A percentile compares a stretch with the other conserved stretches of the same genome.
phyloP scores from a whole-genome alignment of 2,888 invertebrate species.

The Spodoptera littoralis region DNA sequence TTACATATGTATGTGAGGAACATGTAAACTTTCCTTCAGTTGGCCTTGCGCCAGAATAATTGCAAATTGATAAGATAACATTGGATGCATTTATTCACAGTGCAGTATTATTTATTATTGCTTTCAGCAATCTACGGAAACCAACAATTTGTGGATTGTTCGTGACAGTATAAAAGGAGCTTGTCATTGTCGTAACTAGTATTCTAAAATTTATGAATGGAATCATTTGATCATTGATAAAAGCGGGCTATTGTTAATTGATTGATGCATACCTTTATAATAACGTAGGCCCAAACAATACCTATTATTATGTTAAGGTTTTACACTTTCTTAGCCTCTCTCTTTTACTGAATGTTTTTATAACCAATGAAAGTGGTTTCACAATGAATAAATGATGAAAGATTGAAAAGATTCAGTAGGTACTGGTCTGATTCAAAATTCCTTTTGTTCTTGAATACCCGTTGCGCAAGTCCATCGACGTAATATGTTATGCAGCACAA shows the following conservation, averaged over 20 bases:
- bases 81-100: constrained; percentile 26
- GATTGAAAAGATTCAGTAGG: too few species aligned
- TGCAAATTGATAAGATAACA: constrained; percentile 43
- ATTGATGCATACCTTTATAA: constrained; percentile 14
- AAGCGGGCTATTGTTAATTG: constrained; percentile 26
- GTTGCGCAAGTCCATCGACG: constrained; percentile 15
- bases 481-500: constrained; percentile 44
- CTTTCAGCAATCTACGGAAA: too few species aligned
- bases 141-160: constrained; percentile 4
- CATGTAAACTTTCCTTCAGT: constrained; percentile 51
- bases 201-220: constrained; percentile 30
- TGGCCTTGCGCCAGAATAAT: constrained; percentile 51
- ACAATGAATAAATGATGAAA: constrained; percentile 15
- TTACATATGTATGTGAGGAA: constrained; percentile 43
- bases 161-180: constrained; percentile 8
- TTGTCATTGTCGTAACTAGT: constrained; percentile 2
- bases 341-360: constrained; percentile 11
- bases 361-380: constrained; percentile 20
- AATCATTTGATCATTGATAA: constrained; percentile 25
- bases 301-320: constrained; percentile 21
- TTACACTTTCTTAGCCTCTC: constrained; percentile 15
- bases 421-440: too few species aligned
- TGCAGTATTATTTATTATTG: constrained; percentile 1
- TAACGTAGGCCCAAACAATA: constrained; percentile 28
- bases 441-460: neutral